Evolutionary conservation across 2,888 invertebrate genomes (phyloP), one percentile per base, ranked within the genome.

Genomic region (Catotricha subobsoleta): DNA sequence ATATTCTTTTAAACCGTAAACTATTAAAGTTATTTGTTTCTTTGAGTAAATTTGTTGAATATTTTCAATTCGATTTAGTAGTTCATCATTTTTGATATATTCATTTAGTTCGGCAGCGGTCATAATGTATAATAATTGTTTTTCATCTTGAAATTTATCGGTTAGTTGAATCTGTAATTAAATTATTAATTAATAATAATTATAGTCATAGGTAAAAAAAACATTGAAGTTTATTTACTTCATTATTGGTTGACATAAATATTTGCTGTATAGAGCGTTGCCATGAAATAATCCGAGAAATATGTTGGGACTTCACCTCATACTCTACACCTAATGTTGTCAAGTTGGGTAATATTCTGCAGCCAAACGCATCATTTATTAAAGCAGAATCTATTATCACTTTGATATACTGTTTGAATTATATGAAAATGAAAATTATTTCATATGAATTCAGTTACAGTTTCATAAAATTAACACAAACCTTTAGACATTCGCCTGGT

Each of bases 401-500:
- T 39, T 39, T 25, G 9, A 46, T 23, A 21, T 44, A 45, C 45
- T 45, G 29, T 9, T 37, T n/a, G n/a, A n/a, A n/a, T n/a, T n/a
- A n/a, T n/a, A n/a, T n/a, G n/a, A n/a, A n/a, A n/a, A n/a, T n/a
- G n/a, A n/a, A n/a, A n/a, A n/a, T n/a, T n/a, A n/a, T n/a, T n/a
- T n/a, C n/a, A n/a, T n/a, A n/a, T n/a, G n/a, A n/a, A n/a, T n/a
- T n/a, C n/a, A n/a, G n/a, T n/a, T n/a, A n/a, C n/a, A n/a, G n/a
- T n/a, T n/a, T n/a, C n/a, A n/a, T n/a, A n/a, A n/a, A n/a, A n/a
- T n/a, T n/a, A n/a, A n/a, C n/a, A n/a, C n/a, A n/a, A 39, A 50
- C 50, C 45, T 59, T 62, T 19, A 53, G 46, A 29, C 62, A 61
- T 46, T 60, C 58, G 1, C 53, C 53, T 0, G 62, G 62, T 16